Evolutionary conservation across 2,797 vertebrate species (phyloP).

Genomic region (Luscinia megarhynchos): DNA sequence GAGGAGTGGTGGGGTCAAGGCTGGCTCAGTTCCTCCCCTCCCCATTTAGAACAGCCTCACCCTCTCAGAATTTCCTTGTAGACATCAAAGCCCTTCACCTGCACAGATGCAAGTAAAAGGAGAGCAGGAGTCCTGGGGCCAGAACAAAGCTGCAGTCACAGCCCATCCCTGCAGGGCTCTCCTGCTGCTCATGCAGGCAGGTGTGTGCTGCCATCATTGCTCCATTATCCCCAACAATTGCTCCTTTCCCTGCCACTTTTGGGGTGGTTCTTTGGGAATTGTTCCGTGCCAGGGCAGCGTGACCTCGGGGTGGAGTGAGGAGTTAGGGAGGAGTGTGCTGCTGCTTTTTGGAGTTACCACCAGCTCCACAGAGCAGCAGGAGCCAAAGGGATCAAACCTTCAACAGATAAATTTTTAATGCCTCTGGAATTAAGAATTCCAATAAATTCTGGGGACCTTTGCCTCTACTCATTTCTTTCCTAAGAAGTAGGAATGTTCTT

Average conservation of each 20-base stretch:
- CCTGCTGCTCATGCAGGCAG: accelerated
- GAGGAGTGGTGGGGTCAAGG: background rate
- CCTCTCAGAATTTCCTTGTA: background rate
- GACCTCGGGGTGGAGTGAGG: background rate
- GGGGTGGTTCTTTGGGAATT: background rate
- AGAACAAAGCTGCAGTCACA: background rate
- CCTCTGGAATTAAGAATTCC: background rate
- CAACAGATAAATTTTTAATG: background rate
- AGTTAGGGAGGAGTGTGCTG: background rate
- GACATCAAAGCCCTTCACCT: background rate
- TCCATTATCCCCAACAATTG: background rate
- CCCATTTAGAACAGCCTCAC: background rate
- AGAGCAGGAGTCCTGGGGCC: background rate
- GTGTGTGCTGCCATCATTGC: accelerated
- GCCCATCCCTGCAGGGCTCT: background rate
- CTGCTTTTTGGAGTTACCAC: background rate
- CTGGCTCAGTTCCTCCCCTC: background rate
- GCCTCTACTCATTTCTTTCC: background rate
- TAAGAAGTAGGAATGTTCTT: background rate
- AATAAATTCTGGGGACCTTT: background rate
- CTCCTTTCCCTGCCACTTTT: background rate
- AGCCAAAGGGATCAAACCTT: background rate
- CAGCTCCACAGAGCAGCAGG: accelerated
- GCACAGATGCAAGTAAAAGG: background rate
- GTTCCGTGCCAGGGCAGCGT: background rate